Evolutionary conservation across 2,888 invertebrate genomes (phyloP), one percentile per base, ranked within the genome.

Genomic region (Oligia fasciuncula): DNA sequence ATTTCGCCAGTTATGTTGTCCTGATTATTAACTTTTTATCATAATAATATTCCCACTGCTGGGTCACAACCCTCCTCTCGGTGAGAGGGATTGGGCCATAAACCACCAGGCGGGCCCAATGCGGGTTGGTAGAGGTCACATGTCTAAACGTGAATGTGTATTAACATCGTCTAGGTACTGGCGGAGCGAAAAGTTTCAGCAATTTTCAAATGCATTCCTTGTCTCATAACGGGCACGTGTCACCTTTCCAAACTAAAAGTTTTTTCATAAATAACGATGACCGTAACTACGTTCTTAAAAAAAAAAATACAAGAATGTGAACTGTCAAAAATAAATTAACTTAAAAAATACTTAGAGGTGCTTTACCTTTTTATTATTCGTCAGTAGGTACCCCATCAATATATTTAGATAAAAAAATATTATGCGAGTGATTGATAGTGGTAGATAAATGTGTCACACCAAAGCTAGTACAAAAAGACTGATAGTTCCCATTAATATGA

Each of bases 401-500:
- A 19, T 60, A 11, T 40, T n/a, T 23, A n/a, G 29, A 29, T 11
- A 49, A 73, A 73, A n/a, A 43, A n/a, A 46, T n/a, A 46, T 5
- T 17, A n/a, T 17, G 0, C 2, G 14, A 51, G 2, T 57, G 49
- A 40, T 0, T 4, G 29, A 40, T 14, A 46, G 11, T 23, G 14
- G 14, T 46, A 46, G 4, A 76, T 49, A 54, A n/a, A 65, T 67
- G 19, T 51, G 40, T 17, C 9, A 60, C 66, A n/a, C 43, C 14
- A 60, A 66, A 76, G 46, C n/a, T 29, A 1, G 19, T 60, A 57
- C 1, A 46, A 60, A 67, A 40, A 80, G 54, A 68, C 29, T 54
- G 54, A 84, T 80, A 69, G 29, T 68, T 69, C 57, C n/a, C 62
- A 80, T 80, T 72, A 76, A 75, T 75, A 82, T 84, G 60, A 82